Percentiles rank a stretch among this genome's conserved stretches.
Conservation (phyloP, 2,797 vertebrate genomes). For the Syncerus caffer region DNA sequence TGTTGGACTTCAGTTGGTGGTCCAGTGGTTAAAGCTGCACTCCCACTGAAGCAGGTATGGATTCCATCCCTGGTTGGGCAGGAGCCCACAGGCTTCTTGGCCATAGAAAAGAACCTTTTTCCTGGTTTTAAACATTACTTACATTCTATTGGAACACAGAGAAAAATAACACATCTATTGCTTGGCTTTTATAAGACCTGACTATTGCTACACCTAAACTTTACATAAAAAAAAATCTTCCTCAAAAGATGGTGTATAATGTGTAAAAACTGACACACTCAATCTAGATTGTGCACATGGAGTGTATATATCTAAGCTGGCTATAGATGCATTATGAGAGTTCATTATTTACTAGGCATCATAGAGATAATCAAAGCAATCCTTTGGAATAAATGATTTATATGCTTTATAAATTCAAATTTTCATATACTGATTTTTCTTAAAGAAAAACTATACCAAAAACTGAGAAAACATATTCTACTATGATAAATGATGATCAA, state of each 20-base stretch:
- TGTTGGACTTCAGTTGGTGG: not conserved
- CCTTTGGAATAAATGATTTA: constrained; percentile 31
- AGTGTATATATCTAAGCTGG: not conserved
- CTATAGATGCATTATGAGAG: not conserved
- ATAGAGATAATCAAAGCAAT: constrained; percentile 13
- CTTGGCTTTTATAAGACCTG: constrained; percentile 25
- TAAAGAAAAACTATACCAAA: not conserved
- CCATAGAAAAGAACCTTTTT: not conserved
- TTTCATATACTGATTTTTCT: constrained; percentile 32
- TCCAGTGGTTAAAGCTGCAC: not conserved
- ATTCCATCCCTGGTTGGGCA: not conserved
- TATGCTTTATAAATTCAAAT: constrained; percentile 14
- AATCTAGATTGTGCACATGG: not conserved
- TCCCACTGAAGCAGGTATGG: not conserved
- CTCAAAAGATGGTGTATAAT: not conserved
- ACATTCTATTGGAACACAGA: not conserved
- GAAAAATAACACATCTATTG: not conserved
- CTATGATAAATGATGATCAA: not conserved
- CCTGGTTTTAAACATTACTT: constrained; percentile 13
- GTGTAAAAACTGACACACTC: not conserved
- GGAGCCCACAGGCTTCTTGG: not conserved
- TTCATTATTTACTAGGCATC: constrained; percentile 43
- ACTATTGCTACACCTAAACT: not conserved
- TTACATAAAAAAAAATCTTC: not conserved
- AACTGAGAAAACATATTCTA: not conserved